phyloP scores from a whole-genome alignment of 2,888 invertebrate genomes.

The Hypsopygia costalis region DNA sequence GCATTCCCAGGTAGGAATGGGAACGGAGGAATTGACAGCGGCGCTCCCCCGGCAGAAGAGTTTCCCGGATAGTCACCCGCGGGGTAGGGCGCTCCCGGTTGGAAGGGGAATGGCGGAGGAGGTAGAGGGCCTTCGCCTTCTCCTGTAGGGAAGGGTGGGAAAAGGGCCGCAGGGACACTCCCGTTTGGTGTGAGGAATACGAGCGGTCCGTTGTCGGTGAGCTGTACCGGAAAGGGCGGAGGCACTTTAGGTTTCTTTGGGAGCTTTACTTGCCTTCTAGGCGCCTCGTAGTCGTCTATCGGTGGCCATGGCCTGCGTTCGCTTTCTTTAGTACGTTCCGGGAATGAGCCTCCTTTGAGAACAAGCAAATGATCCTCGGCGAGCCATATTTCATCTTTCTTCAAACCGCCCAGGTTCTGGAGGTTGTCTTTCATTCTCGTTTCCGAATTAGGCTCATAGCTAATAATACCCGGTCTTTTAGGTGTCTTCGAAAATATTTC shows the following conservation, averaged over 20 bases:
- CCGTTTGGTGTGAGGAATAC: slow-evolving; percentile 91
- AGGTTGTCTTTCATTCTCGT: slow-evolving; percentile 88
- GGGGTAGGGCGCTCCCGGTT: slow-evolving; percentile 78
- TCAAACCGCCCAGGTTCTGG: slow-evolving; percentile 89
- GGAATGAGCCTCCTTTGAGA: slow-evolving; percentile 88
- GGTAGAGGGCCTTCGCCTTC: slow-evolving; percentile 77
- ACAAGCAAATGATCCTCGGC: slow-evolving; percentile 93
- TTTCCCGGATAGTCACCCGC: slow-evolving; percentile 83
- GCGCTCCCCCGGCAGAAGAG: slow-evolving; percentile 83
- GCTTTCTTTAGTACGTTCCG: slow-evolving; percentile 72
- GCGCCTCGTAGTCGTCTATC: slow-evolving; percentile 91
- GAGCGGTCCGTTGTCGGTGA: slow-evolving; percentile 91
- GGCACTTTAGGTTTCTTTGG: slow-evolving; percentile 91
- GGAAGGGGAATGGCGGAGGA: slow-evolving; percentile 80
- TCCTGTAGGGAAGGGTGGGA: slow-evolving; percentile 84
- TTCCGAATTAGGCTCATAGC: slow-evolving; percentile 90
- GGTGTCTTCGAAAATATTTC: slow-evolving; percentile 87
- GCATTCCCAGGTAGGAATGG: slow-evolving; percentile 82
- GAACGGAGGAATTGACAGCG: slow-evolving; percentile 82
- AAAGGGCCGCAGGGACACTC: slow-evolving; percentile 85
- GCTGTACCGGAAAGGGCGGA: slow-evolving; percentile 96
- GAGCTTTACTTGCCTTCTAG: slow-evolving; percentile 90
- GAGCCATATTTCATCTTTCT: slow-evolving; percentile 93
- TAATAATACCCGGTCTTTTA: slow-evolving; percentile 89
- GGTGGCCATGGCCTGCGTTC: slow-evolving; percentile 85